These are phyloP conservation scores for Puffinus mauretanicus DNA, from an alignment of 2,113 vertebrate species.

Conservation along the genomic window DNA sequence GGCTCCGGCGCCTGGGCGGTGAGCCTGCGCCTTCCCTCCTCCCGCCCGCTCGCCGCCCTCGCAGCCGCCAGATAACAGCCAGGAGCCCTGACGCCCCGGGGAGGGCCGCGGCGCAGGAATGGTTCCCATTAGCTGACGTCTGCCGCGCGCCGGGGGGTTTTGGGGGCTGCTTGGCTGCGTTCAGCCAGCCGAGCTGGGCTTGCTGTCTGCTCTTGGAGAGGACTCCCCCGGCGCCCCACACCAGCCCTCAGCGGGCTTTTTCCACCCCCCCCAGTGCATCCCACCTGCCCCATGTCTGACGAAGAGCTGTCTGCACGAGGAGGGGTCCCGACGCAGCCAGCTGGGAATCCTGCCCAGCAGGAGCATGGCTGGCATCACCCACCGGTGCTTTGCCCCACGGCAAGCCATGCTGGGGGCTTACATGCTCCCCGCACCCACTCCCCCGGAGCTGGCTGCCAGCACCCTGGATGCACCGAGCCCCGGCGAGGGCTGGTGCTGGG, in stretches of 20 bases:
- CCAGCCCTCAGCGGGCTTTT: neutral
- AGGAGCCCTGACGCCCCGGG: neutral
- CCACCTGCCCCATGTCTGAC: neutral
- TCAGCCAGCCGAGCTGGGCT: neutral
- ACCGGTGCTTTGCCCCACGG: neutral
- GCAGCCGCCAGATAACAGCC: neutral
- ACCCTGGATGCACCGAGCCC: neutral
- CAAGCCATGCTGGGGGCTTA: neutral
- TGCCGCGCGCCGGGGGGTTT: accelerated
- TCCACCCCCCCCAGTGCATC: neutral
- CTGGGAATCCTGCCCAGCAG: neutral
- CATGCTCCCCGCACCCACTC: neutral
- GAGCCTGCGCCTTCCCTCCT: neutral
- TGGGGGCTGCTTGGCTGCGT: neutral
- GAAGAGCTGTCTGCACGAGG: neutral
- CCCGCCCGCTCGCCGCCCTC: accelerated
- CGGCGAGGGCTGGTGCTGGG: neutral
- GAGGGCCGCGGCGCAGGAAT: neutral
- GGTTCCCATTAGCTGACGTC: neutral
- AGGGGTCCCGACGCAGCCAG: neutral
- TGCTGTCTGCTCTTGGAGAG: neutral
- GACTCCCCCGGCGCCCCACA: too few species aligned
- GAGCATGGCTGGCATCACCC: neutral
- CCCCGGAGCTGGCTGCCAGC: neutral
- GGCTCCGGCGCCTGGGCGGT: neutral